Evolutionary conservation across 2,113 vertebrate species (phyloP), one percentile per base, ranked within the genome.

Genomic region (Siphamia tubifer): DNA sequence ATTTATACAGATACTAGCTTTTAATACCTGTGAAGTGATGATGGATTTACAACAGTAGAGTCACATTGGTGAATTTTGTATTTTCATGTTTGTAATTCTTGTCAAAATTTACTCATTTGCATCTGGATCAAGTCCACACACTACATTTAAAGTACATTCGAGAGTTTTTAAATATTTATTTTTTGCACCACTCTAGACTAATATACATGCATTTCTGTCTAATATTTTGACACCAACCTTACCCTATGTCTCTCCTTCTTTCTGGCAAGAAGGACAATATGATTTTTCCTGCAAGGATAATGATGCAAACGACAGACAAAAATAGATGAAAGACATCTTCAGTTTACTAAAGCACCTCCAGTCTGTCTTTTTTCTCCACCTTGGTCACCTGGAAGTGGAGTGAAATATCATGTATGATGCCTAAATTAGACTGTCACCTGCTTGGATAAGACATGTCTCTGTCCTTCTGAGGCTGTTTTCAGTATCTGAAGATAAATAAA

Each of bases 401-500:
- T 35, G 35, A 68, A 66, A 68, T 17, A 47, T 71, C 58, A n/a
- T n/a, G n/a, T n/a, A n/a, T 74, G 12, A 66, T 30, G 54, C 74
- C 68, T 72, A 66, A 74, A 74, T 77, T 66, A 62, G 53, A 62
- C 36, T 38, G 57, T 36, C 63, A 68, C 70, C 58, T 74, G 71
- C 60, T 74, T 71, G 45, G 27, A 76, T 74, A 49, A 65, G 55
- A 70, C 45, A 47, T 9, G 5, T 61, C 42, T 47, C 25, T 10
- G 6, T 58, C 25, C 12, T 5, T 53, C 28, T 8, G 25, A 73
- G 55, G 55, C 53, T 65, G 48, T 64, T 74, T 58, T 44, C 31
- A 55, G 58, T 36, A 62, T 58, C 64, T 77, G 68, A 82, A 76
- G 74, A 87, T 76, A 82, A 84, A 83, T 70, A 81, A 81, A 88